Base-by-base conservation (phyloP, 2,888 invertebrate genomes). In the Ptychoptera contaminata region DNA sequence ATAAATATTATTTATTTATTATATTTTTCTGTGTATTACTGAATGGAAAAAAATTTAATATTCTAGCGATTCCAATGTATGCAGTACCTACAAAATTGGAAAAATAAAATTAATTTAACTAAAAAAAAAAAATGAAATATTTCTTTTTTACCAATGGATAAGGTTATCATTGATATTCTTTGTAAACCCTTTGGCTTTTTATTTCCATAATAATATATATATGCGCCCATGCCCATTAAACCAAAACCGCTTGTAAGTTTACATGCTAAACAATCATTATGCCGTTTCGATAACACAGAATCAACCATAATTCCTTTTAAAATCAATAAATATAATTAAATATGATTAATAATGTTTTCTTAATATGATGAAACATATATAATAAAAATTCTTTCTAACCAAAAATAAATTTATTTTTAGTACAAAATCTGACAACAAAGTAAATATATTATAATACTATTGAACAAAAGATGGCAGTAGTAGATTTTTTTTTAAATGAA, bases 161-260 rank as follows among this genome's bases (percentile, higher is more conserved):
- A 16, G 7, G 34, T 29, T 9, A 36, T 23, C 14, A 47, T 32
- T 39, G 42, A 42, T 23, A 66, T 55, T 59, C 62, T 71, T 36
- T 71, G 71, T 12, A 63, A 54, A n/a, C 58, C 58, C 37, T 60
- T 70, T 58, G 63, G 69, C 56, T 69, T 71, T 65, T 63, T 72
- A 59, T 65, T 70, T 3, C 73, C 68, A 47, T 70, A 67, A 50
- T 71, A 68, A 4, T 68, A 70, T 1, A 79, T 60, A 52, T 77
- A 79, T 47, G 68, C 67, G 48, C 77, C 77, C 47, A 76, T 75
- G 1, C 77, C 77, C 29, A 77, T 57, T 34, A 79, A 63, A 7
- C 79, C 78, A 8, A 65, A 59, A 7, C 77, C 74, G 46, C 77
- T 74, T 1, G 74, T 63, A 15, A 76, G 50, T 54, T 76, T 69